Evolutionary conservation across 2,113 vertebrate genomes (phyloP).

Genomic region (Strix uralensis): DNA sequence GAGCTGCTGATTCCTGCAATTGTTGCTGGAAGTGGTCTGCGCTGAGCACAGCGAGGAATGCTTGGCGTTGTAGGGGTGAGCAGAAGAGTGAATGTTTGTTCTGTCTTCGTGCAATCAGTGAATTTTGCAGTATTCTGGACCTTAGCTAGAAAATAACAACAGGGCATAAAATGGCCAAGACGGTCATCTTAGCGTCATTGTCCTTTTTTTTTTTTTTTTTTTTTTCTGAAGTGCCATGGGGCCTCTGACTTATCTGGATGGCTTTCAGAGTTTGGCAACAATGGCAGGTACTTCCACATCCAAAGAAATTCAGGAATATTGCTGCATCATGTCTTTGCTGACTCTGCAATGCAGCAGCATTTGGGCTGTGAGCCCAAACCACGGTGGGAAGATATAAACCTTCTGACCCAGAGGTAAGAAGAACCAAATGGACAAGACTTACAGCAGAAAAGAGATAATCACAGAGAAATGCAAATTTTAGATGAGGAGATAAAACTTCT

Average conservation of each 20-base stretch:
- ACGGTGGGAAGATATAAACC: background rate
- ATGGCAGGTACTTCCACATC: background rate
- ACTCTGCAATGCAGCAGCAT: slow-evolving; percentile 51
- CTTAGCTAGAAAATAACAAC: background rate
- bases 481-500: background rate
- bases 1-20: background rate
- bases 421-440: background rate
- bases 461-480: background rate
- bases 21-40: background rate
- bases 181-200: background rate
- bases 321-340: slow-evolving; percentile 37
- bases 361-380: slow-evolving; percentile 26
- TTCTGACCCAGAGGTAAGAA: background rate
- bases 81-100: background rate
- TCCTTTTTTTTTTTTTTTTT: background rate
- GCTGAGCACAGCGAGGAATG: background rate
- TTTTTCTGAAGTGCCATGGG: background rate
- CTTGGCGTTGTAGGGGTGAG: background rate
- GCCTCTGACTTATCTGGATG: background rate
- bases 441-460: background rate
- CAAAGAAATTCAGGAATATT: background rate
- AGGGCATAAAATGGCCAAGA: background rate
- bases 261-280: background rate
- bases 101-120: background rate
- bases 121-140: background rate